phyloP scores from a whole-genome alignment of 2,797 vertebrate species.

The Picus viridis region DNA sequence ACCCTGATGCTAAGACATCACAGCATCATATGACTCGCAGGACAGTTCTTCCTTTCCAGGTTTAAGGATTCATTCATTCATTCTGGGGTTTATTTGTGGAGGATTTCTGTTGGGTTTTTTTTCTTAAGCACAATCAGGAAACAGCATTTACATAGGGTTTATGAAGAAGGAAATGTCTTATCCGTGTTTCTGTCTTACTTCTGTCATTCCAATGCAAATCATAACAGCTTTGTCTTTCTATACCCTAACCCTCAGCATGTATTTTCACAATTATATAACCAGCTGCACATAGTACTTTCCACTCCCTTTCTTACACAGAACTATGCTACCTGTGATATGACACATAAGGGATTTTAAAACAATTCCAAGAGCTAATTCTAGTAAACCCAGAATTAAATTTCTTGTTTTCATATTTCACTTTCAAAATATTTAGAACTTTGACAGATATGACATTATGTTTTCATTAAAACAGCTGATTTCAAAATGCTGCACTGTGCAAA shows the following conservation, averaged over 20 bases:
- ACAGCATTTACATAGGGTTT: not conserved
- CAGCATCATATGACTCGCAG: not conserved
- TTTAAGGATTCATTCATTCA: slow-evolving; percentile 10
- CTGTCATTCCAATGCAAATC: slow-evolving; percentile 49
- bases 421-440: slow-evolving; percentile 91
- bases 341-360: slow-evolving; percentile 82
- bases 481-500: slow-evolving; percentile 86
- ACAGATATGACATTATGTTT: slow-evolving; percentile 88
- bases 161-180: not conserved
- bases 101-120: not conserved
- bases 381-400: slow-evolving; percentile 87
- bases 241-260: slow-evolving; percentile 62
- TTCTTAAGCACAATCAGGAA: not conserved
- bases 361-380: slow-evolving; percentile 82
- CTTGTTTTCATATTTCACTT: slow-evolving; percentile 87
- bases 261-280: slow-evolving; percentile 75
- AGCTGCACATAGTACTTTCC: slow-evolving; percentile 44
- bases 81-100: not conserved
- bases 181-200: slow-evolving; percentile 59
- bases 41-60: slow-evolving; percentile 19
- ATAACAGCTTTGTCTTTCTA: slow-evolving; percentile 63
- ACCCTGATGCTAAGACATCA: not conserved
- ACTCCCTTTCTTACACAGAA: slow-evolving; percentile 45
- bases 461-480: slow-evolving; percentile 91
- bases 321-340: slow-evolving; percentile 70